Base-by-base conservation (phyloP, 2,113 vertebrate species). In the Hippocampus mohnikei region DNA sequence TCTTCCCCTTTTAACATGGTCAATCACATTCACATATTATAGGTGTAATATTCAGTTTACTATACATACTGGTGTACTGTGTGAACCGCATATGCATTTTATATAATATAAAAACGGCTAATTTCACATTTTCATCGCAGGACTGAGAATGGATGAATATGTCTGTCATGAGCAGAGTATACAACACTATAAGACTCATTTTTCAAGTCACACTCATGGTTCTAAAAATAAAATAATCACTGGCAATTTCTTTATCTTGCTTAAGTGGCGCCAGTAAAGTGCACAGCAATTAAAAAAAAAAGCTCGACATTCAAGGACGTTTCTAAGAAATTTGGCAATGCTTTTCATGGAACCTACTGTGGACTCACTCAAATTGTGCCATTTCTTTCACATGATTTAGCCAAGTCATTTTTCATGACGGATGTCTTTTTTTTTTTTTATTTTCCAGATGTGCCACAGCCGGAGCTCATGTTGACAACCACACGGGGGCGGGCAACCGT, bases 391-490 rank as follows among this genome's bases (percentile, higher is more conserved):
- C 18, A 18, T 16, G 13, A 58, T 3, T n/a, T 9, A 23, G 6
- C 20, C 18, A 21, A 52, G 20, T 52, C 20, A 21, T 16, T 52
- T 52, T 52, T 52, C 18, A 20, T 52, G 15, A 52, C 20, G 8
- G 8, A 13, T 58, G n/a, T 16, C 15, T 60, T 60, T 18, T 33
- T 29, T 18, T 48, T 50, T 52, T 56, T 10, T 12, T n/a, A n/a
- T 3, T 73, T 81, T 81, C 13, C 87, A 96, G 95, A 95, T 9
- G 92, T 93, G 78, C 90, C 92, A 0, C 95, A 97, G 76, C 95
- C 95, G 18, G 96, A 95, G 83, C 91, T 97, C 84, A 96, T 97
- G 95, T 89, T 97, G 90, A 98, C 94, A 70, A 96, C 95, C 79
- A 96, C 94, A 13, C 91, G 92, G 23, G 94, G 94, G 41, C 92